Conservation (phyloP, 2,113 vertebrate genomes). For the Thermophis baileyi region DNA sequence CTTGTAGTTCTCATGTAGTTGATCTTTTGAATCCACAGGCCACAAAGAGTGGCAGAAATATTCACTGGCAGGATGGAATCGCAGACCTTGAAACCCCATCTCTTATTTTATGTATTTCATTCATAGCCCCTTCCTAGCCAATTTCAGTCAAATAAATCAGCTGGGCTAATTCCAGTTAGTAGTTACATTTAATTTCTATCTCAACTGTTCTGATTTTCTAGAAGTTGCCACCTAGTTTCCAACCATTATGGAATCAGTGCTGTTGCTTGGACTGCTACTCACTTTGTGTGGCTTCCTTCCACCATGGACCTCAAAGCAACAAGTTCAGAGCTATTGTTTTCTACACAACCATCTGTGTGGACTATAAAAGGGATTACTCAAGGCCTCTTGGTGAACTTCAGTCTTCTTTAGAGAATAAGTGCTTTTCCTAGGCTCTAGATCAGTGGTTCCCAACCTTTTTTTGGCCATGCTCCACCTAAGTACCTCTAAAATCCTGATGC, state of each 20-base stretch:
- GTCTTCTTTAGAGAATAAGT: background rate
- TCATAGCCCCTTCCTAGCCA: background rate
- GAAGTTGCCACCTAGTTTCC: background rate
- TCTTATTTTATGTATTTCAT: background rate
- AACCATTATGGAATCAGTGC: background rate
- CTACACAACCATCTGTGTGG: background rate
- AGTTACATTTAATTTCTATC: background rate
- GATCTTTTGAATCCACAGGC: background rate
- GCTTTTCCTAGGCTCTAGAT: background rate
- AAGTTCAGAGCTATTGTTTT: background rate
- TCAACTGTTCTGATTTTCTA: background rate
- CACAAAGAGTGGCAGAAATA: background rate
- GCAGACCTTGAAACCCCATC: background rate
- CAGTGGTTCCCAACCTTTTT: too few species aligned
- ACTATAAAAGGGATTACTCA: background rate
- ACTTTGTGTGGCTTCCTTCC: background rate
- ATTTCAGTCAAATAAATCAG: background rate
- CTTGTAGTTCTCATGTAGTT: background rate
- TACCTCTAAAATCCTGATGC: too few species aligned
- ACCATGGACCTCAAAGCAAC: background rate
- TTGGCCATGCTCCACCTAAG: too few species aligned
- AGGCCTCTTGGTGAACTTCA: background rate
- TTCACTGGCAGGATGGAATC: background rate
- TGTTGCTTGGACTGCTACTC: background rate
- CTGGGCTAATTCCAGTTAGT: background rate